A percentile compares a stretch with the other conserved stretches of the same genome.
These are phyloP conservation scores for Mesorhabditis spiculigera DNA, from an alignment of 2,888 invertebrate genomes.

Conservation along the genomic window DNA sequence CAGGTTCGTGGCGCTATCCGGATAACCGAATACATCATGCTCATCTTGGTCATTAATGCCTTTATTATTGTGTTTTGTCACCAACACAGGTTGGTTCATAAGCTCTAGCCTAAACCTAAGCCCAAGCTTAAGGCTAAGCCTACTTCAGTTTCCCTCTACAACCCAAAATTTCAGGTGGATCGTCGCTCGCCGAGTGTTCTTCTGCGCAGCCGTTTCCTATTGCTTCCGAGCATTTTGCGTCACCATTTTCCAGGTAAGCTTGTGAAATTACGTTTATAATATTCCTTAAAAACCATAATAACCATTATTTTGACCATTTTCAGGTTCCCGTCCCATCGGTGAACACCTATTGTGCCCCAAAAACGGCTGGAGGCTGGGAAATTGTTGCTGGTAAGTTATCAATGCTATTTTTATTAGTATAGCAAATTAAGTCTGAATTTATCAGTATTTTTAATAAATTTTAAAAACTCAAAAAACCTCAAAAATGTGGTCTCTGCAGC, in stretches of 20 bases:
- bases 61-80: slow-evolving; percentile 43
- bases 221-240: slow-evolving; percentile 51
- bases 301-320: slow-evolving; percentile 7
- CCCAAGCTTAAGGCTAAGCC: too few species aligned
- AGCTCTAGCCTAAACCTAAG: too few species aligned
- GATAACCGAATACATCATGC: slow-evolving; percentile 51
- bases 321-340: slow-evolving; percentile 55
- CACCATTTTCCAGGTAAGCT: slow-evolving; percentile 42
- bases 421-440: too few species aligned
- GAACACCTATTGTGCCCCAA: slow-evolving; percentile 55
- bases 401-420: too few species aligned
- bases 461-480: too few species aligned
- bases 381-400: slow-evolving; percentile 23
- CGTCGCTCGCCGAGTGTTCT: slow-evolving; percentile 37
- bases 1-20: slow-evolving; percentile 42
- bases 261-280: background rate
- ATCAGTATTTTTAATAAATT: too few species aligned
- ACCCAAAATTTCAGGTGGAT: slow-evolving; percentile 24
- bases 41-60: slow-evolving; percentile 38
- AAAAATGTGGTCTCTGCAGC: too few species aligned
- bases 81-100: slow-evolving; percentile 32
- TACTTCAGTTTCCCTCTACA: background rate
- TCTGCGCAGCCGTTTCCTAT: slow-evolving; percentile 46
- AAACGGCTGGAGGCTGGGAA: slow-evolving; percentile 27
- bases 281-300: background rate